phyloP scores from a whole-genome alignment of 2,797 vertebrate genomes.

The Enteromius trimaculatus region DNA sequence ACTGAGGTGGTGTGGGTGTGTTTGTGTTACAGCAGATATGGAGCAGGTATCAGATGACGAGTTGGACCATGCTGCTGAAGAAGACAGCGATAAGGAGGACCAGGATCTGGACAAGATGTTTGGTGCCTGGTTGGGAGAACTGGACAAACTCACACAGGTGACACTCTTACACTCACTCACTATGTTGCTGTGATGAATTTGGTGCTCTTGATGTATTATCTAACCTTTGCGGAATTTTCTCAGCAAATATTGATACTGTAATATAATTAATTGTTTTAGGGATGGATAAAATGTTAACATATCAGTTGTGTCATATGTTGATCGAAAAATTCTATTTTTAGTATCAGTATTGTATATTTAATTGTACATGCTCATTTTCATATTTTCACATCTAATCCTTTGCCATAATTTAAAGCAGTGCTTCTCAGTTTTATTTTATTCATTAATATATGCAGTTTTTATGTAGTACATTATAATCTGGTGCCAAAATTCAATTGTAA shows the following conservation, averaged over 20 bases:
- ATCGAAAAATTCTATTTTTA: not conserved
- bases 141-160: slow-evolving; percentile 89
- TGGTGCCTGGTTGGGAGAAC: slow-evolving; percentile 85
- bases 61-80: slow-evolving; percentile 92
- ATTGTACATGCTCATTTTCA: not conserved
- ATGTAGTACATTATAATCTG: not conserved
- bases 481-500: not conserved
- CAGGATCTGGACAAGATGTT: slow-evolving; percentile 93
- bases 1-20: not conserved
- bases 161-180: not conserved
- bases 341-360: not conserved
- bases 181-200: not conserved
- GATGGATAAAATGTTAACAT: too few species aligned
- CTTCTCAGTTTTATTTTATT: not conserved
- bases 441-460: not conserved
- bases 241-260: not conserved
- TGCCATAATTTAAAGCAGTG: not conserved
- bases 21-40: slow-evolving; percentile 80
- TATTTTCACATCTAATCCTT: not conserved
- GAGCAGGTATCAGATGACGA: slow-evolving; percentile 97
- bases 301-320: not conserved
- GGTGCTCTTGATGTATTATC: not conserved
- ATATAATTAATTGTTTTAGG: not conserved
- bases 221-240: not conserved
- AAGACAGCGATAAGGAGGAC: slow-evolving; percentile 98